These are phyloP conservation scores for Paraplagusia blochii DNA, from an alignment of 2,113 vertebrate species.

Conservation along the genomic window DNA sequence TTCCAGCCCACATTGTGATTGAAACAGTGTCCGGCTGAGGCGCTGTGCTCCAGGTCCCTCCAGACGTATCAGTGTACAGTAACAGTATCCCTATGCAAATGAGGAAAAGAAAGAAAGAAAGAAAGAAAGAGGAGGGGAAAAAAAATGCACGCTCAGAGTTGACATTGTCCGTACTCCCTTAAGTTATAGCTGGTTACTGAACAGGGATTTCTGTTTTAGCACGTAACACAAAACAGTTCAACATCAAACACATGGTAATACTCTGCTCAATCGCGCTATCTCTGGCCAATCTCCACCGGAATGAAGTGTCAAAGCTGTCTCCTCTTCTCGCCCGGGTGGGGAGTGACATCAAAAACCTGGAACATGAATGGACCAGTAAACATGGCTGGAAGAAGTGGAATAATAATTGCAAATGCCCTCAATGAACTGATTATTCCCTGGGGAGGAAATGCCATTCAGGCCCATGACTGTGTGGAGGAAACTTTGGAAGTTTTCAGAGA, in stretches of 20 bases:
- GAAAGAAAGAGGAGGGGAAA: too few species aligned
- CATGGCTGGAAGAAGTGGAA: slow-evolving; percentile 31
- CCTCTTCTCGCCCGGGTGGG: slow-evolving; percentile 42
- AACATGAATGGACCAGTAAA: slow-evolving; percentile 12
- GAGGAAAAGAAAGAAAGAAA: slow-evolving; percentile 28
- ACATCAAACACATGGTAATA: slow-evolving; percentile 59
- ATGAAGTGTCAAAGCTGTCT: slow-evolving; percentile 46
- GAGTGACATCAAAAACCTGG: slow-evolving; percentile 44
- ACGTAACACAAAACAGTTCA: slow-evolving; percentile 25
- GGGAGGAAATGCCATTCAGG: slow-evolving; percentile 59
- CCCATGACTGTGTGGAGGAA: slow-evolving; percentile 41
- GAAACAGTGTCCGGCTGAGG: slow-evolving; percentile 54
- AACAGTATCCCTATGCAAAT: slow-evolving; percentile 41
- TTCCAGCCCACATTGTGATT: slow-evolving; percentile 53
- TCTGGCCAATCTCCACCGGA: slow-evolving; percentile 29
- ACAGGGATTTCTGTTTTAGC: slow-evolving; percentile 14
- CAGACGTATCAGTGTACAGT: slow-evolving; percentile 51
- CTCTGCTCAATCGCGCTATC: slow-evolving; percentile 31
- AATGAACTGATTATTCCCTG: slow-evolving; percentile 59
- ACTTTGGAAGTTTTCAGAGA: slow-evolving; percentile 22
- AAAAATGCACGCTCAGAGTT: slow-evolving; percentile 55
- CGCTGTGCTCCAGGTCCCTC: slow-evolving; percentile 45
- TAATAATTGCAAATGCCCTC: slow-evolving; percentile 40
- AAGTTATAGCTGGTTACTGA: slow-evolving; percentile 44
- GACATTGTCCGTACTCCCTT: slow-evolving; percentile 27